Conservation (phyloP, 2,113 vertebrate genomes). For the Apaloderma vittatum region DNA sequence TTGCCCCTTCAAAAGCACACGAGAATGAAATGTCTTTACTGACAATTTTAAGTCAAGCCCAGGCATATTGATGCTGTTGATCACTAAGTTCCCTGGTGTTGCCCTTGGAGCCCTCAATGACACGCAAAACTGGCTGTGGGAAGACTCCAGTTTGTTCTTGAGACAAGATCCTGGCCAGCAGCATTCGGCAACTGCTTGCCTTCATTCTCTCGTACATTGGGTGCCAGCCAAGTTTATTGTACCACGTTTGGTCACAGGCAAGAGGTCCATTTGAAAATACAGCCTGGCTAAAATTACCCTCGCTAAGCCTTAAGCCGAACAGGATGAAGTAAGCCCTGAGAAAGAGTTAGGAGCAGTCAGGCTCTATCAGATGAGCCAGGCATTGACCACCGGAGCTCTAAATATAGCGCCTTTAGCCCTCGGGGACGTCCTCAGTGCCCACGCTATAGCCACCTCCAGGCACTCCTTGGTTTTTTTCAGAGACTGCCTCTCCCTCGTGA, state of each 20-base stretch:
- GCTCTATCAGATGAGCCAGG: background rate
- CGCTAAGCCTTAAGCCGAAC: background rate
- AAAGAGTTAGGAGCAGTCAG: background rate
- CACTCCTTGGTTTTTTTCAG: background rate
- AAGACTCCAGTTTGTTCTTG: background rate
- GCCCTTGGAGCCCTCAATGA: no score
- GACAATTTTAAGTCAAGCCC: background rate
- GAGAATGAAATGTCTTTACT: background rate
- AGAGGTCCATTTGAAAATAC: background rate
- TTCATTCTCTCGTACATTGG: accelerated
- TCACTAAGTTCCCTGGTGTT: accelerated
- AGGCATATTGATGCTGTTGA: background rate
- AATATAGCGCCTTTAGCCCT: background rate
- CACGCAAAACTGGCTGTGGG: accelerated
- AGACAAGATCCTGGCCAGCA: background rate
- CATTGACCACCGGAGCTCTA: background rate
- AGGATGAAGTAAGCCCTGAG: background rate
- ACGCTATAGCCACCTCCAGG: background rate
- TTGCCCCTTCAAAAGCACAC: background rate
- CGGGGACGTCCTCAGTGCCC: background rate
- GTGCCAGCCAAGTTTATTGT: background rate
- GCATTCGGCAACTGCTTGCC: background rate
- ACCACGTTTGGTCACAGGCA: accelerated
- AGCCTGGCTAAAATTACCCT: background rate
- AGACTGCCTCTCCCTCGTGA: accelerated